Evolutionary conservation across 37 sponge, comb jelly and placozoan genomes (phyloP).

Genomic region (Oscarella lobularis): DNA sequence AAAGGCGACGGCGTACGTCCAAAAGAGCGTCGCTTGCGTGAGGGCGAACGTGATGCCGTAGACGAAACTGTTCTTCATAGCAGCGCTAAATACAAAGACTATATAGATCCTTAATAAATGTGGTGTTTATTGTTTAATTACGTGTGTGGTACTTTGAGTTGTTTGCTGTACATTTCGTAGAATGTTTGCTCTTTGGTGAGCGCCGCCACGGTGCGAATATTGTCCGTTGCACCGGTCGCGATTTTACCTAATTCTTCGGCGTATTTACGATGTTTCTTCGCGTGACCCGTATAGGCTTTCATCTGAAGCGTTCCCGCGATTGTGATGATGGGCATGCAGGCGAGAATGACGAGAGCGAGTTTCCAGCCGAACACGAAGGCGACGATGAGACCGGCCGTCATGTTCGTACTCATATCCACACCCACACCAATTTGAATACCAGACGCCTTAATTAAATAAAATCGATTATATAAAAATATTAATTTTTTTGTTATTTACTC

Average conservation of each 20-base stretch:
- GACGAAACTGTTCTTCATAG: neutral
- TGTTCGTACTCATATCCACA: conserved; percentile 25
- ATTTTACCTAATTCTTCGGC: conserved; percentile 29
- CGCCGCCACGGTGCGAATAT: conserved; percentile 67
- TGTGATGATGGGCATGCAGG: conserved; percentile 23
- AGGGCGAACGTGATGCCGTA: conserved; percentile 36
- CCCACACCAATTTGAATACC: conserved; percentile 48
- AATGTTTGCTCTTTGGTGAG: conserved; percentile 33
- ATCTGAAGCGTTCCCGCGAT: conserved; percentile 17
- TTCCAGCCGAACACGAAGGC: conserved; percentile 64
- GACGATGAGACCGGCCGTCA: conserved; percentile 25
- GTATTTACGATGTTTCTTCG: conserved; percentile 13
- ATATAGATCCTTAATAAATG: neutral
- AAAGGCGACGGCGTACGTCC: conserved; percentile 54
- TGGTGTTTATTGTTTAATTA: conserved; percentile 1
- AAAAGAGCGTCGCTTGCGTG: conserved; percentile 56
- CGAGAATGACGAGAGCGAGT: conserved; percentile 45
- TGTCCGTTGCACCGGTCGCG: conserved; percentile 53
- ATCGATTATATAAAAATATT: too few relatives aligned
- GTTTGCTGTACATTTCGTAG: conserved; percentile 11
- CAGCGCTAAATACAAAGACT: too few relatives aligned
- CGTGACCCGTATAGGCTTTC: conserved; percentile 11
- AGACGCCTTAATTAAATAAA: conserved; percentile 54
- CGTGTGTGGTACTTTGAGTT: conserved; percentile 19
- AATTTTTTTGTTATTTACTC: too few relatives aligned